A percentile compares a stretch with the other conserved stretches of the same genome.
Evolutionary conservation across 2,797 vertebrate species (phyloP).

Genomic region (Brotula barbata): DNA sequence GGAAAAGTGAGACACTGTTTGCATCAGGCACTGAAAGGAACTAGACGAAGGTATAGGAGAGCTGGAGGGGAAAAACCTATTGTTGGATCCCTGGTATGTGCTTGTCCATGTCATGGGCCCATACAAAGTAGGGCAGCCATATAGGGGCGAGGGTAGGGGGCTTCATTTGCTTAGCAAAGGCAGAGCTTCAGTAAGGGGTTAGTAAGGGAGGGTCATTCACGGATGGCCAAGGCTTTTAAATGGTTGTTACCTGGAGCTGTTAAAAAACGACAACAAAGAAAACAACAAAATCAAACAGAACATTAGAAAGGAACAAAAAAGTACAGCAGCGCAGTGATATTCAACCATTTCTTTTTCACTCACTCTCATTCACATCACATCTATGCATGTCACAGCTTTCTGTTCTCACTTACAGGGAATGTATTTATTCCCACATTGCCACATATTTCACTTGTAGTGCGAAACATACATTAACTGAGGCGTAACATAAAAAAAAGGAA

Average conservation of each 20-base stretch:
- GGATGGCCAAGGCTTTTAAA: slow-evolving; percentile 88
- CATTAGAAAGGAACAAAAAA: slow-evolving; percentile 84
- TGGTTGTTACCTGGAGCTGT: slow-evolving; percentile 91
- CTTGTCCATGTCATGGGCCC: slow-evolving; percentile 81
- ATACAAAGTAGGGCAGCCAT: slow-evolving; percentile 82
- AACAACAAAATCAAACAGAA: slow-evolving; percentile 86
- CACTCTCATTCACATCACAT: slow-evolving; percentile 72
- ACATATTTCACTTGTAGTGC: slow-evolving; percentile 84
- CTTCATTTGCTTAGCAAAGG: slow-evolving; percentile 84
- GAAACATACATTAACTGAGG: slow-evolving; percentile 79
- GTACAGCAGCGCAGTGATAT: slow-evolving; percentile 84
- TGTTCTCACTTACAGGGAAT: slow-evolving; percentile 77
- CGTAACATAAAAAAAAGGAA: slow-evolving; percentile 70
- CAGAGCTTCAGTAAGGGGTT: slow-evolving; percentile 86
- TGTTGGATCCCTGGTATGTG: slow-evolving; percentile 81
- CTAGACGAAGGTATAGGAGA: slow-evolving; percentile 78
- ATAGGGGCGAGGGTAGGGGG: slow-evolving; percentile 79
- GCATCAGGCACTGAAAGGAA: slow-evolving; percentile 82
- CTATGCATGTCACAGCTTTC: slow-evolving; percentile 74
- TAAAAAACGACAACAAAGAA: slow-evolving; percentile 84
- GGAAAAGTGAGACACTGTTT: slow-evolving; percentile 78
- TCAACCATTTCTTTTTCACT: slow-evolving; percentile 82
- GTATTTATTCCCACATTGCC: slow-evolving; percentile 75
- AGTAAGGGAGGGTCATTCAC: slow-evolving; percentile 86
- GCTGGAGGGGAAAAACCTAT: slow-evolving; percentile 82